These are phyloP conservation scores for Blastobasis adustella DNA, from an alignment of 2,888 invertebrate genomes.

Conservation along the genomic window DNA sequence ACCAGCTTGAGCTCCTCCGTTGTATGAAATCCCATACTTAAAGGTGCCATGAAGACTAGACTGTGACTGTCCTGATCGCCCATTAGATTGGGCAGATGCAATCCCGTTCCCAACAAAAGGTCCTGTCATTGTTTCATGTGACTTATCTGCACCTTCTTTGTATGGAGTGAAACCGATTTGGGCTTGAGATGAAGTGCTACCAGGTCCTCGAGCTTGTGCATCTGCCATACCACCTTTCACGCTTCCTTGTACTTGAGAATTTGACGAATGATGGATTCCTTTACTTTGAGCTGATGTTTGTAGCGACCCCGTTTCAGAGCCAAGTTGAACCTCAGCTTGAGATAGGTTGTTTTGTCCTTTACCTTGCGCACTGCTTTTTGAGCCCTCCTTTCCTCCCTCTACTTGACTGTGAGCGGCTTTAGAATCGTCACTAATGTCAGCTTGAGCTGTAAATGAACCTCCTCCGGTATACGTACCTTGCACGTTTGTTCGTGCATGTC, in stretches of 20 bases:
- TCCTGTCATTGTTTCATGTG: conserved; percentile 57
- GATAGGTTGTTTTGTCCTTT: conserved; percentile 83
- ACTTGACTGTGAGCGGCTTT: conserved; percentile 82
- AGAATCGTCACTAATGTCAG: conserved; percentile 83
- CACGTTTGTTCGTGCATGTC: conserved; percentile 87
- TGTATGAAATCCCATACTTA: conserved; percentile 84
- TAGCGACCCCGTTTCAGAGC: conserved; percentile 84
- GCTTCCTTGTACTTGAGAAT: conserved; percentile 86
- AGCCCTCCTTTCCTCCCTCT: conserved; percentile 83
- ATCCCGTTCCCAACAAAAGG: conserved; percentile 85
- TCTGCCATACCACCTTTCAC: conserved; percentile 89
- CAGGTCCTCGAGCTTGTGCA: conserved; percentile 88
- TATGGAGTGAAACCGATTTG: conserved; percentile 90
- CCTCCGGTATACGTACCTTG: conserved; percentile 85
- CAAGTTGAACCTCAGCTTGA: conserved; percentile 84
- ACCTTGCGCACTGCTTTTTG: conserved; percentile 84
- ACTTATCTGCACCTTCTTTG: conserved; percentile 72
- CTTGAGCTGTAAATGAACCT: conserved; percentile 88
- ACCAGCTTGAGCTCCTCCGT: conserved; percentile 88
- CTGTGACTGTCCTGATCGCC: conserved; percentile 85
- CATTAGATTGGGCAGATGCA: conserved; percentile 85
- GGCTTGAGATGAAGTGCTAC: conserved; percentile 90
- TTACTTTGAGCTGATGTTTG: conserved; percentile 84
- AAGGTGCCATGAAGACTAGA: conserved; percentile 89
- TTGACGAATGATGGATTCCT: conserved; percentile 84